phyloP scores from a whole-genome alignment of 2,113 vertebrate genomes.

The Struthidea cinerea region DNA sequence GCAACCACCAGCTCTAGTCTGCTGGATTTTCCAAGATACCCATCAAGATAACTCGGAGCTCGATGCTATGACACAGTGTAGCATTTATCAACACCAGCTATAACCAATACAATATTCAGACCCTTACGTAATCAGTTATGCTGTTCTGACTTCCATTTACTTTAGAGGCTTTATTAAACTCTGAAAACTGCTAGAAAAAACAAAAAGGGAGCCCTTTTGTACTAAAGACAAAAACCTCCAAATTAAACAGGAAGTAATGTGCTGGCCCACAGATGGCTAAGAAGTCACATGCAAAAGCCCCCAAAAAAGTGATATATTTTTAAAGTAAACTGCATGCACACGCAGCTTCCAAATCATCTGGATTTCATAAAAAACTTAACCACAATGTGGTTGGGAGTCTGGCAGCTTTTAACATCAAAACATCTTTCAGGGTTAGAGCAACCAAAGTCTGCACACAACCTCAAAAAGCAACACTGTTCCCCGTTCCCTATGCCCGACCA shows the following conservation, averaged over 20 bases:
- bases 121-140: slow-evolving; percentile 66
- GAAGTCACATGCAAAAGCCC: slow-evolving; percentile 20
- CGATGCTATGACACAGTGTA: slow-evolving; percentile 48
- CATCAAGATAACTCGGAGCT: slow-evolving; percentile 39
- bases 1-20: slow-evolving; percentile 47
- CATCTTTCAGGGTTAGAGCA: slow-evolving; percentile 42
- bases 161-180: slow-evolving; percentile 62
- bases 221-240: slow-evolving; percentile 49
- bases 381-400: slow-evolving; percentile 54
- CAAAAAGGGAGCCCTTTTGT: slow-evolving; percentile 33
- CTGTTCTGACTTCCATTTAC: slow-evolving; percentile 58
- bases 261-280: slow-evolving; percentile 61
- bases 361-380: slow-evolving; percentile 71
- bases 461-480: slow-evolving; percentile 1
- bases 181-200: slow-evolving; percentile 50
- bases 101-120: slow-evolving; percentile 62
- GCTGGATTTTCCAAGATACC: slow-evolving; percentile 46
- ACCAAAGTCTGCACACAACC: slow-evolving; percentile 25
- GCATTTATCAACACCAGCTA: slow-evolving; percentile 59
- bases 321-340: slow-evolving; percentile 55
- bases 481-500: not conserved
- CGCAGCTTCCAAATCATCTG: slow-evolving; percentile 70
- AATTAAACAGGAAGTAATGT: slow-evolving; percentile 72
- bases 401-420: slow-evolving; percentile 65
- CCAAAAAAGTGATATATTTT: slow-evolving; percentile 55